Evolutionary conservation across 2,797 vertebrate species (phyloP).

Genomic region (Pseudomugil gertrudae): DNA sequence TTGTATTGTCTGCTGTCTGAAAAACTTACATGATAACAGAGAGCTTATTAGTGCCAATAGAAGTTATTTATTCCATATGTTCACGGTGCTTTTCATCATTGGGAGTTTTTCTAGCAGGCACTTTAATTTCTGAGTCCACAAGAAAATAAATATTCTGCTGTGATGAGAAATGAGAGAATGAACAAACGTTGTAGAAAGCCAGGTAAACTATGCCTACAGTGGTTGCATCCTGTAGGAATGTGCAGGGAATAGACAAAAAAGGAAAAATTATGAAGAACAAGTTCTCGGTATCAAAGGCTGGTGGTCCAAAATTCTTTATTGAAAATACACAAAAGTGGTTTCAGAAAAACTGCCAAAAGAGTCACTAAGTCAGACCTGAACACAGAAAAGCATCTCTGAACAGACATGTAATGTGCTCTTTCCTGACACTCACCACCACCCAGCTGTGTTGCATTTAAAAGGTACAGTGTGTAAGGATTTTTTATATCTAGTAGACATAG

Average conservation of each 20-base stretch:
- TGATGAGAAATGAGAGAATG: neutral
- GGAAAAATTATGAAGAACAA: neutral
- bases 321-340: neutral
- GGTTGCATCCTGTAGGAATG: neutral
- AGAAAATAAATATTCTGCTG: neutral
- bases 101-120: neutral
- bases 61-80: neutral
- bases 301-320: neutral
- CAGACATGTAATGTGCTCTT: neutral
- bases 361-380: neutral
- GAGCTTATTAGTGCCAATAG: neutral
- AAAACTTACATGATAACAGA: neutral
- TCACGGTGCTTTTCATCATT: neutral
- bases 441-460: neutral
- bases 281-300: neutral
- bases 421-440: neutral
- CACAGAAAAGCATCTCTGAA: no score
- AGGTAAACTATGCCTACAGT: neutral
- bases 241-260: neutral
- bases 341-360: neutral
- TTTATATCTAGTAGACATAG: no score
- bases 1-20: conserved; percentile 27
- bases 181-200: neutral
- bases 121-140: neutral
- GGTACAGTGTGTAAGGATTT: neutral